These are phyloP conservation scores for Rynchops niger DNA, from an alignment of 2,113 vertebrate species.

Conservation along the genomic window DNA sequence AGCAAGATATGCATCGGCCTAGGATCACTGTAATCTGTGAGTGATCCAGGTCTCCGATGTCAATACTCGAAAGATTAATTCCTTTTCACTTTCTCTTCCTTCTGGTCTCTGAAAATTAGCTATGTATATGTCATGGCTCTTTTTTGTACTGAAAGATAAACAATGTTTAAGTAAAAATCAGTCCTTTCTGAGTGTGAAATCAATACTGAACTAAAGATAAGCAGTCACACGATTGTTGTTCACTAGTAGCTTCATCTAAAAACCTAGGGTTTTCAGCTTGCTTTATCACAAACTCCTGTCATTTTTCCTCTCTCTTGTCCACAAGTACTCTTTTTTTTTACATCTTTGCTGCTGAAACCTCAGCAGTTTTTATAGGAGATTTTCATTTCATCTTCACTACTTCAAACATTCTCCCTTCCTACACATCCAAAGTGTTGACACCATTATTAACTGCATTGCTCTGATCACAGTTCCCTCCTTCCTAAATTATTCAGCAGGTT, in stretches of 20 bases:
- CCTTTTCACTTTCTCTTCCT: not conserved
- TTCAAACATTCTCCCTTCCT: not conserved
- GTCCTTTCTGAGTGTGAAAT: not conserved
- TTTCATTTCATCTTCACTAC: not conserved
- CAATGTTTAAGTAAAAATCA: not conserved
- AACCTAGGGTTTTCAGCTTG: not conserved
- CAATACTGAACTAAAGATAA: not conserved
- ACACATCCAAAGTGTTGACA: not conserved
- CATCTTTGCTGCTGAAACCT: not conserved
- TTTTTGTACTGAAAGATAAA: not conserved
- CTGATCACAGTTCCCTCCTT: not conserved
- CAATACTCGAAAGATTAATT: not conserved
- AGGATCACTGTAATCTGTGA: not conserved
- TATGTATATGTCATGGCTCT: not conserved
- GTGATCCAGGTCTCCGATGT: not conserved
- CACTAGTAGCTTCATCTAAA: not conserved
- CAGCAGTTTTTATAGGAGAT: not conserved
- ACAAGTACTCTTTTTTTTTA: not conserved
- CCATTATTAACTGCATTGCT: not conserved
- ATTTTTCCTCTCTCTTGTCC: not conserved
- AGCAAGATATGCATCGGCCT: not conserved
- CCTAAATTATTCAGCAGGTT: not conserved
- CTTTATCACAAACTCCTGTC: not conserved
- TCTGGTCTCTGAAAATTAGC: not conserved
- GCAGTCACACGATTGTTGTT: not conserved